Evolutionary conservation across 1,140 invertebrate genomes (phyloP).

Genomic region (Cotesia glomerata): DNA sequence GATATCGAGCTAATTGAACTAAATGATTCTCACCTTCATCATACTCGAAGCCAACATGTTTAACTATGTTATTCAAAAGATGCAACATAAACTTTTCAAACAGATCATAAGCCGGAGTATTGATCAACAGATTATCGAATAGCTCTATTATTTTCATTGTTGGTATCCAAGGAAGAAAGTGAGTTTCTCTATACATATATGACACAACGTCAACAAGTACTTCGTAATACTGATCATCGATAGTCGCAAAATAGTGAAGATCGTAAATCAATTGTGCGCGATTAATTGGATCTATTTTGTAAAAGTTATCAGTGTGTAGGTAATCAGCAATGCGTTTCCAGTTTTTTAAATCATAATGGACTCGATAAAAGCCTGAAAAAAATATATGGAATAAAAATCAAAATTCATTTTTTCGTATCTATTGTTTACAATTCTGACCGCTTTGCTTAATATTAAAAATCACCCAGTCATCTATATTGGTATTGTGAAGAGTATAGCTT

Average conservation of each 20-base stretch:
- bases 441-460: constrained; percentile 46
- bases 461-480: constrained; percentile 45
- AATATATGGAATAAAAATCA: neutral
- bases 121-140: neutral
- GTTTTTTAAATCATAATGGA: constrained; percentile 28
- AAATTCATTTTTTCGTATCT: neutral
- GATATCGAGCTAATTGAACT: neutral
- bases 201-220: neutral
- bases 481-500: constrained; percentile 33
- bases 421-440: constrained; percentile 43
- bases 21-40: constrained; percentile 7
- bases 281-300: constrained; percentile 27
- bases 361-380: constrained; percentile 28
- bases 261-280: constrained; percentile 27
- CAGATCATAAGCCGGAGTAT: constrained; percentile 8
- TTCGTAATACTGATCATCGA: constrained; percentile 7
- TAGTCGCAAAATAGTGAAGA: neutral
- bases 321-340: constrained; percentile 28
- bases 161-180: constrained; percentile 19
- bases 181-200: constrained; percentile 6
- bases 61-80: constrained; percentile 11
- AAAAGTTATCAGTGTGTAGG: constrained; percentile 21
- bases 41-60: constrained; percentile 2
- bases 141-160: neutral
- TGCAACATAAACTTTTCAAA: constrained; percentile 4